phyloP scores from a whole-genome alignment of 2,113 vertebrate species.

The Kobus ellipsiprymnus region DNA sequence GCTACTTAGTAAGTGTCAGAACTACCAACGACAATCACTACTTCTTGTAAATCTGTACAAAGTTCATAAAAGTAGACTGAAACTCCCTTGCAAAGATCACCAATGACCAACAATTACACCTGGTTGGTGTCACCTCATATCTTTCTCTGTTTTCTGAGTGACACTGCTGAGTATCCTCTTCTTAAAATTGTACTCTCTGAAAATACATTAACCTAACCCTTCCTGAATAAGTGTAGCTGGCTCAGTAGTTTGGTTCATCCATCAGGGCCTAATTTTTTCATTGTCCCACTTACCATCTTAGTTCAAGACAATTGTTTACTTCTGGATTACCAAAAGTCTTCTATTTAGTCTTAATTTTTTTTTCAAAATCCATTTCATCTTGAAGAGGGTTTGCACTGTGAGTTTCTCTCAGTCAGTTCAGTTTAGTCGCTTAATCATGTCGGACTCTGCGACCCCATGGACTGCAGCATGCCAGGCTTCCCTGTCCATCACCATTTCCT shows the following conservation, averaged over 20 bases:
- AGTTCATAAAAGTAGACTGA: background rate
- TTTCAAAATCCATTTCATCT: background rate
- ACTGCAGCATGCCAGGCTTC: background rate
- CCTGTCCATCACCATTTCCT: background rate
- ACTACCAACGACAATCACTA: too few species aligned
- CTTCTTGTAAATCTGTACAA: background rate
- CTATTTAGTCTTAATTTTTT: background rate
- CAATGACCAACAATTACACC: background rate
- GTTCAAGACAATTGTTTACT: background rate
- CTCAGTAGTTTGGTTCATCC: background rate
- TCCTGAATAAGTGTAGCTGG: background rate
- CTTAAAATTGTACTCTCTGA: background rate
- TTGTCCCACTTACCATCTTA: background rate
- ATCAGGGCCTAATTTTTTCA: background rate
- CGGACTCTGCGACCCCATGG: accelerated
- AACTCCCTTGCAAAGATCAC: background rate
- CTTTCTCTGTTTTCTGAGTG: background rate
- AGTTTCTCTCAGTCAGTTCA: background rate
- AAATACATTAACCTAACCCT: background rate
- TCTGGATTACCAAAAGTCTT: background rate
- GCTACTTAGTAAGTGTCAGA: background rate
- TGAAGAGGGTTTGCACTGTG: background rate
- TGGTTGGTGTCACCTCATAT: background rate
- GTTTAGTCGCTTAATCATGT: background rate
- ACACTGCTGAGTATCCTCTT: background rate